Evolutionary conservation across 2,113 vertebrate species (phyloP), one percentile per base, ranked within the genome.

Genomic region (Castor canadensis): DNA sequence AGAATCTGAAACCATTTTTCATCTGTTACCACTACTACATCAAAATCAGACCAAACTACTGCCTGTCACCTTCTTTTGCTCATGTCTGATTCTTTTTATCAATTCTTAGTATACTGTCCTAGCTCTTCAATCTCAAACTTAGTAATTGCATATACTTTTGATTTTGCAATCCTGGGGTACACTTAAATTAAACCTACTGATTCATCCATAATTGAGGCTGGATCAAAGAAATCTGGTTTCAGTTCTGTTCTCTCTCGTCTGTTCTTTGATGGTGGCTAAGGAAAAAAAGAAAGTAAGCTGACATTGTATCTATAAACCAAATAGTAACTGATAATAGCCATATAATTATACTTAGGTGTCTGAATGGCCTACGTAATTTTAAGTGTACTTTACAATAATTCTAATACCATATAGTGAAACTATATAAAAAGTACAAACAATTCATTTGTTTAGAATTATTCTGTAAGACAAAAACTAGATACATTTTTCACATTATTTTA

Each of bases 161-260:
- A 95, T 96, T 97, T 97, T 83, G 54, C 43, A 95, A 80, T 97
- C 82, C 67, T 95, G 73, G 76, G 40, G 89, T 82, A 97, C 71
- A 97, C 95, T 20, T 8, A 91, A 96, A 98, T 91, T 95, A 97
- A 97, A 97, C 99, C 99, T 99, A 99, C 99, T 98, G 99, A 99
- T 98, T 99, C 99, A 98, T 99, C 99, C 99, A 99, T 99, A 98
- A 99, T 99, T 98, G 99, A 99, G 98, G 99, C 99, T 26, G 99
- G 99, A 98, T 99, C 99, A 98, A 99, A 99, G 98, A 99, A 99
- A 99, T 99, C 99, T 72, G 99, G 99, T 98, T 99, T 99, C 95
- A 99, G 99, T 96, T 99, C 99, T 80, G 99, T 99, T 98, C 99
- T 99, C 97, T 99, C 99, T 95, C 99, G 98, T 75, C 99, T 99